These are phyloP conservation scores for Eupleurogrammus muticus DNA, from an alignment of 2,797 vertebrate species.

Conservation along the genomic window DNA sequence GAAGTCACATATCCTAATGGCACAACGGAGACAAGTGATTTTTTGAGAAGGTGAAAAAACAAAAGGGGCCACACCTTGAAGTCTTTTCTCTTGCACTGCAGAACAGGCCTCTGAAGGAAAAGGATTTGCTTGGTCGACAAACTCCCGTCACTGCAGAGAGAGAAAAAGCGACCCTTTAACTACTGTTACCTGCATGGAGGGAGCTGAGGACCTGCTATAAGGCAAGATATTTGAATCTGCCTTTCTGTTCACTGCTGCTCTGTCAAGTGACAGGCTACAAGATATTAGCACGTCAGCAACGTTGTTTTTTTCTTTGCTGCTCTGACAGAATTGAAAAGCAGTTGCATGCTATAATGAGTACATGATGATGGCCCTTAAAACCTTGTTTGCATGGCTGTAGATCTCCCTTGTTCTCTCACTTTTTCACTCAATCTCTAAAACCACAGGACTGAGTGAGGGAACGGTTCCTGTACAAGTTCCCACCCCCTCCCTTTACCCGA, in stretches of 20 bases:
- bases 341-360: constrained; percentile 64
- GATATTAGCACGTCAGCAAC: constrained; percentile 33
- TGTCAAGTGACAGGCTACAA: constrained; percentile 66
- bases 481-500: too few species aligned
- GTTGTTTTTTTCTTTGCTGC: constrained; percentile 41
- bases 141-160: constrained; percentile 89
- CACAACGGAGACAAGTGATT: constrained; percentile 54
- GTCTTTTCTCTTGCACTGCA: constrained; percentile 95
- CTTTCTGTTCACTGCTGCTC: constrained; percentile 35
- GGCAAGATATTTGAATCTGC: constrained; percentile 19
- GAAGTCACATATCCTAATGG: constrained; percentile 59
- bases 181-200: constrained; percentile 32
- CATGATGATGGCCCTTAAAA: too few species aligned
- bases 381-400: too few species aligned
- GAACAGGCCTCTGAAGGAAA: constrained; percentile 95
- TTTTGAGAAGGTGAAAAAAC: constrained; percentile 38
- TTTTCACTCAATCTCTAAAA: too few species aligned
- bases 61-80: constrained; percentile 88
- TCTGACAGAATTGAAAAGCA: constrained; percentile 58
- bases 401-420: too few species aligned
- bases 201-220: constrained; percentile 33
- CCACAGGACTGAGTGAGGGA: too few species aligned
- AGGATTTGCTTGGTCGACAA: constrained; percentile 98
- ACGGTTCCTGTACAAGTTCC: too few species aligned
- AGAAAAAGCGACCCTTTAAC: constrained; percentile 65